Evolutionary conservation across 2,888 invertebrate genomes (phyloP).

Genomic region (Melitaea athalia): DNA sequence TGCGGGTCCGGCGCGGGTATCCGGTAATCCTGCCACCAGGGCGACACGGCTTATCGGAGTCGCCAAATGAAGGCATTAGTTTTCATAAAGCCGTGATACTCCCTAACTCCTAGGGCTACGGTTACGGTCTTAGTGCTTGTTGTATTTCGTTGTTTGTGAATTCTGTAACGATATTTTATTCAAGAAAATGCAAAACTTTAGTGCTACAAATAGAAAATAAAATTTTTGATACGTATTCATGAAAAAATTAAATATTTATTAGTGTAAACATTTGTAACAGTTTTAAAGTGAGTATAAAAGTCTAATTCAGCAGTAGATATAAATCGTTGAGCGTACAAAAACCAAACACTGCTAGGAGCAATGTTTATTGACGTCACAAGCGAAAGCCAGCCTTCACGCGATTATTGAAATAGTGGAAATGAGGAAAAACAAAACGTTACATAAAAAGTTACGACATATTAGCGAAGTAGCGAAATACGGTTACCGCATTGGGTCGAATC

Average conservation of each 20-base stretch:
- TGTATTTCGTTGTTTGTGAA: constrained; percentile 16
- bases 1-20: constrained; percentile 47
- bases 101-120: constrained; percentile 38
- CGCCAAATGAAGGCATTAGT: constrained; percentile 81
- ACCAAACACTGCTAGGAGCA: constrained; percentile 7
- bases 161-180: background rate
- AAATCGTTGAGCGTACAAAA: background rate
- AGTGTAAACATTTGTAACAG: background rate
- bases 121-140: constrained; percentile 10
- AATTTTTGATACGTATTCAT: background rate
- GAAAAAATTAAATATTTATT: background rate
- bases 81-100: constrained; percentile 79
- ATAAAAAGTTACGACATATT: constrained; percentile 49
- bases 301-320: background rate
- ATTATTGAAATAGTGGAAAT: constrained; percentile 42
- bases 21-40: constrained; percentile 73
- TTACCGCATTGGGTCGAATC: constrained; percentile 37
- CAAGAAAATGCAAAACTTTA: background rate
- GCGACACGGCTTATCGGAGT: constrained; percentile 76
- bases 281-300: background rate
- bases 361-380: constrained; percentile 28
- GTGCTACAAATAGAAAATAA: background rate
- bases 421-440: constrained; percentile 43
- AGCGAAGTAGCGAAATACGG: constrained; percentile 42
- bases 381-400: constrained; percentile 23